Percentiles rank a stretch among this genome's conserved stretches.
These are phyloP conservation scores for Acrocephalus scirpaceus DNA, from an alignment of 2,797 vertebrate genomes.

Conservation along the genomic window DNA sequence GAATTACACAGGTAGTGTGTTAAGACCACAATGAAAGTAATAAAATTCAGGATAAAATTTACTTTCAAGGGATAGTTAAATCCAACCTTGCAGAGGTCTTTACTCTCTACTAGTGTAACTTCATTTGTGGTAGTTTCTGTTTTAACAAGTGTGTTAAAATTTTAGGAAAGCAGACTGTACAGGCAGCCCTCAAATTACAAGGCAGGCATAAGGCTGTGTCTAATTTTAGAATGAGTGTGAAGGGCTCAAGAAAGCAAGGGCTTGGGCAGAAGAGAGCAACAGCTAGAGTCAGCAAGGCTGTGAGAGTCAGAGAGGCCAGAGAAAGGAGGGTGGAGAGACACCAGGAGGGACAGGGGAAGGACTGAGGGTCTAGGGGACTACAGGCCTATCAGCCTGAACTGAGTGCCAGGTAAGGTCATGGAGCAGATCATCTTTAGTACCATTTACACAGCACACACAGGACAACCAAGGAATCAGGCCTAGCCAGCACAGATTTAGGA, in stretches of 20 bases:
- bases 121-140: neutral
- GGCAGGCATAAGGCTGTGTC: neutral
- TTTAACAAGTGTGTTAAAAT: neutral
- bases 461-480: neutral
- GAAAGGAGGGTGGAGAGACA: neutral
- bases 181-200: neutral
- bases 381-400: rapidly evolving
- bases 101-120: neutral
- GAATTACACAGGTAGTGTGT: neutral
- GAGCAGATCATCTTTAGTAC: neutral
- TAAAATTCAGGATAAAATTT: neutral
- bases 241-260: neutral
- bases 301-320: neutral
- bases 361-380: neutral
- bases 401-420: neutral
- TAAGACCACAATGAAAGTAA: neutral
- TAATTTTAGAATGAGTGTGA: neutral
- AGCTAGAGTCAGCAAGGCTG: neutral
- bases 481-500: neutral
- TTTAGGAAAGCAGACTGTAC: neutral
- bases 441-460: neutral
- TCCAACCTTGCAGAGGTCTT: rapidly evolving
- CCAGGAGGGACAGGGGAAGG: neutral
- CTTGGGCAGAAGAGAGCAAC: neutral
- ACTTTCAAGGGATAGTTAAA: neutral